A percentile compares a stretch with the other conserved stretches of the same genome.
These are phyloP conservation scores for Sebastolobus altivelis DNA, from an alignment of 2,797 vertebrate genomes.

Conservation along the genomic window DNA sequence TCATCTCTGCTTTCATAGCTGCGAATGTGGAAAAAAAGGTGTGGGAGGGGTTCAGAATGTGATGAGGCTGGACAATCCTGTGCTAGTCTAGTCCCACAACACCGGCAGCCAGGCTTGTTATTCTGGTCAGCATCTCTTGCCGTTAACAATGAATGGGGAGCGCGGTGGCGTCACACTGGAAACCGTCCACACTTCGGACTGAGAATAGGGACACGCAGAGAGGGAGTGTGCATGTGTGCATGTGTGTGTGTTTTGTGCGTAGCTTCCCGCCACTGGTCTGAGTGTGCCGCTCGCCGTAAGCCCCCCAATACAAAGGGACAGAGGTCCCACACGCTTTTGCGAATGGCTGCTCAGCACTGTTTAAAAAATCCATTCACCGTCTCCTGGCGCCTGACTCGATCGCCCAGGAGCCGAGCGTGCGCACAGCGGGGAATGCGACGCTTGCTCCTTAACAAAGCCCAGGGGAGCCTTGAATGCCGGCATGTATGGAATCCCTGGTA, in stretches of 20 bases:
- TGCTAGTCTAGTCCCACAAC: constrained; percentile 80
- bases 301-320: constrained; percentile 84
- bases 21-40: constrained; percentile 41
- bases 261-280: constrained; percentile 82
- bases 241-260: constrained; percentile 76
- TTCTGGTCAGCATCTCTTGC: constrained; percentile 87
- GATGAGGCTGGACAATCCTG: constrained; percentile 88
- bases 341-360: constrained; percentile 82
- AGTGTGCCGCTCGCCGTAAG: constrained; percentile 76
- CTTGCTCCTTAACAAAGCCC: constrained; percentile 56
- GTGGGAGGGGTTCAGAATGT: constrained; percentile 78
- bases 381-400: constrained; percentile 68
- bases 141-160: constrained; percentile 82
- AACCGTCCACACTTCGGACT: constrained; percentile 84
- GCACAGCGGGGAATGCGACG: constrained; percentile 35
- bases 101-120: constrained; percentile 67
- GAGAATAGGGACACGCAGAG: constrained; percentile 78
- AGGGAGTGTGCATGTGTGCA: constrained; percentile 77
- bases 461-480: constrained; percentile 40
- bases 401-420: constrained; percentile 34
- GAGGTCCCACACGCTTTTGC: constrained; percentile 81
- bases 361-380: constrained; percentile 74
- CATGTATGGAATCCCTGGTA: constrained; percentile 63
- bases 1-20: constrained; percentile 57
- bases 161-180: constrained; percentile 81